phyloP scores from a whole-genome alignment of 2,113 vertebrate genomes.

The Artemisiospiza belli region DNA sequence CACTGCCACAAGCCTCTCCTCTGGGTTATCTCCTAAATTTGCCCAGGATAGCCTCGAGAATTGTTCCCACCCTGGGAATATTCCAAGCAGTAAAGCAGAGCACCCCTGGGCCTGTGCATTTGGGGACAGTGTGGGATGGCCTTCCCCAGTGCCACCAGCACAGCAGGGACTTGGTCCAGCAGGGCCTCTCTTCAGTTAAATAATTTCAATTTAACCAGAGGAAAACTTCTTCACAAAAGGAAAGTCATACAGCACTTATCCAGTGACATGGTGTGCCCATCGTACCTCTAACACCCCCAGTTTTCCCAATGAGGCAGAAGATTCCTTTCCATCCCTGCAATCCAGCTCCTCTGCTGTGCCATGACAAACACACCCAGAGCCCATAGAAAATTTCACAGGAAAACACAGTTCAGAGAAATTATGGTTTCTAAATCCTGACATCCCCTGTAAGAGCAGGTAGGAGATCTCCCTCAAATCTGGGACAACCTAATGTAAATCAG shows the following conservation, averaged over 20 bases:
- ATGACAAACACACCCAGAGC: background rate
- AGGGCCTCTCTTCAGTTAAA: background rate
- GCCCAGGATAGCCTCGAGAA: background rate
- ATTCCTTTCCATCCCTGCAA: background rate
- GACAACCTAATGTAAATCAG: background rate
- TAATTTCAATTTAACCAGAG: background rate
- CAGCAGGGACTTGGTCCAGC: background rate
- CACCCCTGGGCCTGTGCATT: accelerated
- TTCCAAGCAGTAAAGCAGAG: background rate
- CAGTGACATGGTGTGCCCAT: background rate
- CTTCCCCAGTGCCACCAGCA: background rate
- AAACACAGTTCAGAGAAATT: background rate
- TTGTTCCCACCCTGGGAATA: background rate
- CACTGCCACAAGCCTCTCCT: background rate
- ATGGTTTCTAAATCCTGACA: background rate
- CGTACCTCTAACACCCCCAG: background rate
- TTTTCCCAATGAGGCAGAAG: background rate
- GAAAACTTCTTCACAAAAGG: background rate
- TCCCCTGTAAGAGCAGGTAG: background rate
- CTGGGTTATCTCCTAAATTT: background rate
- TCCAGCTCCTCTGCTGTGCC: background rate
- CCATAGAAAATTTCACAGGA: background rate
- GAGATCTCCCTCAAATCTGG: background rate
- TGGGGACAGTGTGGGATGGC: background rate
- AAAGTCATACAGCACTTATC: background rate